Base-by-base conservation (phyloP, 2,797 vertebrate species). In the Gastrophryne carolinensis region DNA sequence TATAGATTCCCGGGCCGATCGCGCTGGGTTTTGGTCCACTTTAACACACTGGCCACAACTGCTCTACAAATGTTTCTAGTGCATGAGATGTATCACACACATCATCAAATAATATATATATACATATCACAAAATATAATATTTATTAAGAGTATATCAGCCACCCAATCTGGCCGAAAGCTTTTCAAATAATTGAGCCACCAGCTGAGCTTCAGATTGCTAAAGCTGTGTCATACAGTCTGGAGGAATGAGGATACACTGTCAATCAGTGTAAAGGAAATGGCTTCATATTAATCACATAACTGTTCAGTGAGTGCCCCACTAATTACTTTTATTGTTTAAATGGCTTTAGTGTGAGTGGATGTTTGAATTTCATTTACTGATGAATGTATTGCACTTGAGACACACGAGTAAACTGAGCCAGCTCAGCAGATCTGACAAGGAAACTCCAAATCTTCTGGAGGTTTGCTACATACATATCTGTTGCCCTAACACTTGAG, bases 301-400 rank as follows among this genome's bases (percentile, higher is more conserved):
- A 60, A 65, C 61, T n/a, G 41, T 70, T 70, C 27, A n/a, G 64
- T 75, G 74, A 76, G 49, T 53, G 57, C 49, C 17, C 32, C n/a
- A 21, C 75, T 78, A 72, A 78, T 78, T 78, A 39, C 30, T 21
- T 65, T 72, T 72, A 78, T 78, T 78, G 75, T 78, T 66, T 60
- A 72, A 78, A 60, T 41, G 29, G 68, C 52, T 61, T 65, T 65
- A 65, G 73, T 26, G 23, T 44, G 57, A 63, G 30, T 65, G 41
- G 68, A 78, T 78, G 75, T 72, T 78, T 78, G 75, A 32, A 65
- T 66, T 66, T 23, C 39, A 60, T 68, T 58, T 60, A 78, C 66
- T 66, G 72, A 78, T 66, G n/a, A 71, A 78, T 56, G 47, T 19
- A 57, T 21, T 54, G 35, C 19, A 27, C 44, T 47, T 72, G 26